These are phyloP conservation scores for Apis laboriosa DNA, from an alignment of 1,140 invertebrate genomes.

Conservation along the genomic window DNA sequence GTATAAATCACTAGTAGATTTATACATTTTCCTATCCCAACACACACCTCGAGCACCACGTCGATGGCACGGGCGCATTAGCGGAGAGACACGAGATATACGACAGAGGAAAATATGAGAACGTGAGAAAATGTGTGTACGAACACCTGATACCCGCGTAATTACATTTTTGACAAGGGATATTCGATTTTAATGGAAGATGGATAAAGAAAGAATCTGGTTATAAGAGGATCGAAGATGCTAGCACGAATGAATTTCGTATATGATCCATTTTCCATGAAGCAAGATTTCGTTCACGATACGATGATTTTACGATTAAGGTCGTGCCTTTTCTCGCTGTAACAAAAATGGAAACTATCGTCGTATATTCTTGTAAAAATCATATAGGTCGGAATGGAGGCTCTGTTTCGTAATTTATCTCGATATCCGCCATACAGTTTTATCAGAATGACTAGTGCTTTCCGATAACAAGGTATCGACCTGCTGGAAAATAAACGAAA, in stretches of 20 bases:
- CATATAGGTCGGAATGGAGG: neutral
- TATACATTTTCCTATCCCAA: constrained; percentile 15
- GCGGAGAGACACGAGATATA: neutral
- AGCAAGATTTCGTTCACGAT: neutral
- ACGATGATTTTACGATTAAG: neutral
- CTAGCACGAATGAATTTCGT: neutral
- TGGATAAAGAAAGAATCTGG: no score
- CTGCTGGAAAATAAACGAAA: constrained; percentile 17
- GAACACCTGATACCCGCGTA: neutral
- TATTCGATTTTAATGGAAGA: neutral
- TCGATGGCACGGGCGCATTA: neutral
- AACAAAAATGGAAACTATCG: neutral
- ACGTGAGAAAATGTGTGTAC: neutral
- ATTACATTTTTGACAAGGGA: neutral
- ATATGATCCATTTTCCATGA: neutral
- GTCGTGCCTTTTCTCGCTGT: neutral
- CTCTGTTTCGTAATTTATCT: constrained; percentile 57
- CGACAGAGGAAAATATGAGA: no score
- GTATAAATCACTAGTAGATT: constrained; percentile 18
- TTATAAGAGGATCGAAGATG: neutral
- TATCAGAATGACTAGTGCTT: constrained; percentile 55
- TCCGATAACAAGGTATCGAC: constrained; percentile 63
- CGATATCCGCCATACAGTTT: constrained; percentile 57
- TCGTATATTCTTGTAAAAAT: constrained; percentile 23
- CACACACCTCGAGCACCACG: neutral